These are phyloP conservation scores for Rambutsinella grinnellia DNA, from an alignment of 2,888 invertebrate species.

Conservation along the genomic window DNA sequence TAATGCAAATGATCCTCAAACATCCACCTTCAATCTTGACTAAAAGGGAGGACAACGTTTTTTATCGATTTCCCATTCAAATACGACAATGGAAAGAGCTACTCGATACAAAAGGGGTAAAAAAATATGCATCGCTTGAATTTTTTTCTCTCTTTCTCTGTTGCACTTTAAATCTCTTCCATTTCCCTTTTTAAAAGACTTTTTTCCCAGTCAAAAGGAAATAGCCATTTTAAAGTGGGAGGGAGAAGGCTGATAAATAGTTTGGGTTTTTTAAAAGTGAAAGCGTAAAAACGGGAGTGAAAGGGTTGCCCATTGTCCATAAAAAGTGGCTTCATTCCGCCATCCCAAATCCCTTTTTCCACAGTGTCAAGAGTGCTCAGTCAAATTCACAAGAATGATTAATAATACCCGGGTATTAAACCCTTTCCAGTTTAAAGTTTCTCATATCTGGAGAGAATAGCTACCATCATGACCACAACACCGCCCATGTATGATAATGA, in stretches of 20 bases:
- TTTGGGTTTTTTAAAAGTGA: background rate
- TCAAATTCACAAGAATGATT: conserved; percentile 18
- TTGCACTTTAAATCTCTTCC: background rate
- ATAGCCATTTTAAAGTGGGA: conserved; percentile 12
- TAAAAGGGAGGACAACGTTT: background rate
- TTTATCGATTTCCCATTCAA: background rate
- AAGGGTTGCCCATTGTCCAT: conserved; percentile 33
- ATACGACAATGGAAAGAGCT: background rate
- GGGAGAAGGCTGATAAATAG: background rate
- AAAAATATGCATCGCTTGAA: no score
- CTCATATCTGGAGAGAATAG: background rate
- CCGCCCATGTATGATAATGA: no score
- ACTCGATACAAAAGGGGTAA: no score
- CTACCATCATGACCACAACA: background rate
- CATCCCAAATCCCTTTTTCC: background rate
- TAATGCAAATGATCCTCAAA: no score
- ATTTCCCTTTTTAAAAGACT: no score
- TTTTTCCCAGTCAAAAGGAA: no score
- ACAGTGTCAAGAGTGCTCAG: background rate
- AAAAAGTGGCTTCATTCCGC: conserved; percentile 5
- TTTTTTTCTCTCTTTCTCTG: background rate
- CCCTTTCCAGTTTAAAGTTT: background rate
- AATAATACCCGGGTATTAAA: conserved; percentile 20
- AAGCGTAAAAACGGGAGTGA: background rate
- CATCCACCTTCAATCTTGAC: no score